Evolutionary conservation across 2,888 invertebrate species (phyloP).

Genomic region (Thymelicus lineola): DNA sequence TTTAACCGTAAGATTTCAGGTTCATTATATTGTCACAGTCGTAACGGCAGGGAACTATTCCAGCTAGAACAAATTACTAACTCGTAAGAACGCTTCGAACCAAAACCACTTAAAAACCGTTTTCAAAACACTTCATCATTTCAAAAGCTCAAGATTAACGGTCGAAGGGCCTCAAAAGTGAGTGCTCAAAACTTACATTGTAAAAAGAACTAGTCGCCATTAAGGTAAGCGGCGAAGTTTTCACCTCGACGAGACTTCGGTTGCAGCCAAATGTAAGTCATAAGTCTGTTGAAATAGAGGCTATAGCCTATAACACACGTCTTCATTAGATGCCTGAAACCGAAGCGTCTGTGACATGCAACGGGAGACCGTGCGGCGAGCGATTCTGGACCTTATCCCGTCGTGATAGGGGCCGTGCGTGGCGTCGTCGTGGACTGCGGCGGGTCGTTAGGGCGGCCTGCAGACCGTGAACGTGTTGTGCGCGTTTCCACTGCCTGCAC

Average conservation of each 20-base stretch:
- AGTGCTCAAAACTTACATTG: slow-evolving; percentile 38
- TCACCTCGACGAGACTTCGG: not conserved
- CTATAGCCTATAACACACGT: not conserved
- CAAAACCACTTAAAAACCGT: slow-evolving; percentile 17
- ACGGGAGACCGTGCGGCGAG: not conserved
- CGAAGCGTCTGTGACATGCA: not conserved
- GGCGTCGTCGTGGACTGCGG: not conserved
- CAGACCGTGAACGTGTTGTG: slow-evolving; percentile 26
- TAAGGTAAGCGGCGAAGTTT: slow-evolving; percentile 23
- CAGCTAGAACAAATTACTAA: not conserved
- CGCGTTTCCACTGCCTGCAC: not conserved
- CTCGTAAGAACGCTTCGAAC: slow-evolving; percentile 8
- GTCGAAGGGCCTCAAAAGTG: slow-evolving; percentile 34
- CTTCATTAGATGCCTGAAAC: slow-evolving; percentile 10
- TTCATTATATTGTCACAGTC: too few species aligned
- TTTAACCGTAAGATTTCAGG: too few species aligned
- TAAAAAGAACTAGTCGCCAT: slow-evolving; percentile 36
- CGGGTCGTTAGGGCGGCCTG: slow-evolving; percentile 25
- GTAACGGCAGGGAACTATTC: not conserved
- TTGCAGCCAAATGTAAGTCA: slow-evolving; percentile 1
- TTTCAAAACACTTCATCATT: slow-evolving; percentile 32
- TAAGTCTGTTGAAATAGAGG: not conserved
- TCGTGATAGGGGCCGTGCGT: not conserved
- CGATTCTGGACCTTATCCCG: slow-evolving; percentile 11
- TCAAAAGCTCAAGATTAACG: slow-evolving; percentile 36